These are phyloP conservation scores for Eilema sororculum DNA, from an alignment of 2,888 invertebrate species.

Conservation along the genomic window DNA sequence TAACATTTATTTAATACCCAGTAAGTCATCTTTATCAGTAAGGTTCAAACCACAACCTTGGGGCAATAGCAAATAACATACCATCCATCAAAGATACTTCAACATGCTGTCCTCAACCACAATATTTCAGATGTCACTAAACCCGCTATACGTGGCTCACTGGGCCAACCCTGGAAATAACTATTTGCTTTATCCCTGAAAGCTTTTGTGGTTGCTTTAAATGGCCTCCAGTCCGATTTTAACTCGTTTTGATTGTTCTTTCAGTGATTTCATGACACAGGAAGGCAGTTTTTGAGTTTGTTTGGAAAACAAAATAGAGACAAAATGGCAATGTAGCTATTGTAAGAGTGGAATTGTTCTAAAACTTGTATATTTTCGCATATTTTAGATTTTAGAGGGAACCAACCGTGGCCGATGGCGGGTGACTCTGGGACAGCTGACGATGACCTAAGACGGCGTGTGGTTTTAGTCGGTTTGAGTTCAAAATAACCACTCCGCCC, in stretches of 20 bases:
- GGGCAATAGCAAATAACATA: neutral
- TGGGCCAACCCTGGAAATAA: slow-evolving; percentile 22
- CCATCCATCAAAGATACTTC: neutral
- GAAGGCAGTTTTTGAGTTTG: slow-evolving; percentile 10
- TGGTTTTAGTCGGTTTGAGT: too few species aligned
- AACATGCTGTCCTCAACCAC: neutral
- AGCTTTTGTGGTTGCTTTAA: slow-evolving; percentile 39
- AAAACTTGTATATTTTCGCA: too few species aligned
- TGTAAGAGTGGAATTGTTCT: too few species aligned
- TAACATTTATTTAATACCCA: too few species aligned
- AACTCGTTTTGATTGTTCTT: slow-evolving; percentile 28
- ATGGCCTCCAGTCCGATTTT: slow-evolving; percentile 33
- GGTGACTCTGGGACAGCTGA: too few species aligned
- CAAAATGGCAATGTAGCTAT: neutral
- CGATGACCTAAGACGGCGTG: too few species aligned
- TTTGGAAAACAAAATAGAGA: neutral
- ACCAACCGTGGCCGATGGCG: too few species aligned
- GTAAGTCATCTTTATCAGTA: neutral
- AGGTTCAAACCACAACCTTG: neutral
- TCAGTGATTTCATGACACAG: slow-evolving; percentile 14
- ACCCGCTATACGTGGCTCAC: neutral
- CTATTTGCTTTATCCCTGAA: slow-evolving; percentile 38
- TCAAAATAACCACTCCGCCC: too few species aligned
- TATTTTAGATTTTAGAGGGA: too few species aligned
- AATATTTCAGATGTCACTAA: neutral